Evolutionary conservation across 1,140 invertebrate genomes (phyloP), one percentile per base, ranked within the genome.

Genomic region (roundworm (Caenorhabditis elegans)): DNA sequence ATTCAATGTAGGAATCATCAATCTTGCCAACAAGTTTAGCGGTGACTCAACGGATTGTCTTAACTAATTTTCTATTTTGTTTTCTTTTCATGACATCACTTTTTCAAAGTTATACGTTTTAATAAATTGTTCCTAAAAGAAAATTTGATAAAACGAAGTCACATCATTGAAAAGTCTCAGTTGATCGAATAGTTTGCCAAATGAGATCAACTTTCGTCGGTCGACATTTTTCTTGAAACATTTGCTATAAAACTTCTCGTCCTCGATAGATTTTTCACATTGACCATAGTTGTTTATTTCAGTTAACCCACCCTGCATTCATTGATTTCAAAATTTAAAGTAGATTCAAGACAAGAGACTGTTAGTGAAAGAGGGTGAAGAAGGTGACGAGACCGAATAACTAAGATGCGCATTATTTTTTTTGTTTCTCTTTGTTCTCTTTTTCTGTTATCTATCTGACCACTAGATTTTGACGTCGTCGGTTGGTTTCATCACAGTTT

Each of bases 11-110:
- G 87, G 87, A 76, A 83, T 60, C 11, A 85, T 88, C 48, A 86
- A 88, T 39, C 77, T 88, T n/a, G 85, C 85, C 6, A 87, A 86
- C 48, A 86, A 86, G 78, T 88, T 84, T 65, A 82, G 70, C 31
- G 87, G 87, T 36, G 88, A 88, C 46, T 76, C 75, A 15, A 85
- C 87, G 17, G 87, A 88, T 47, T 88, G 88, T 60, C 70, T 89
- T 48, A 82, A 89, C 49, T 82, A 46, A 78, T 70, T 51, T 34
- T 13, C 15, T 36, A 26, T 26, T 26, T 17, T 17, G 3, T 70
- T 39, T 1, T 70, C 1, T 60, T 46, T 43, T n/a, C 49, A 6
- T 77, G 76, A 47, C 39, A 48, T 47, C 28, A 77, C 24, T 51
- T 78, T 28, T 17, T 6, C 6, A 19, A n/a, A 48, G 11, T 47